Base-by-base conservation (phyloP, 2,888 invertebrate genomes). In the Mythimna loreyi region DNA sequence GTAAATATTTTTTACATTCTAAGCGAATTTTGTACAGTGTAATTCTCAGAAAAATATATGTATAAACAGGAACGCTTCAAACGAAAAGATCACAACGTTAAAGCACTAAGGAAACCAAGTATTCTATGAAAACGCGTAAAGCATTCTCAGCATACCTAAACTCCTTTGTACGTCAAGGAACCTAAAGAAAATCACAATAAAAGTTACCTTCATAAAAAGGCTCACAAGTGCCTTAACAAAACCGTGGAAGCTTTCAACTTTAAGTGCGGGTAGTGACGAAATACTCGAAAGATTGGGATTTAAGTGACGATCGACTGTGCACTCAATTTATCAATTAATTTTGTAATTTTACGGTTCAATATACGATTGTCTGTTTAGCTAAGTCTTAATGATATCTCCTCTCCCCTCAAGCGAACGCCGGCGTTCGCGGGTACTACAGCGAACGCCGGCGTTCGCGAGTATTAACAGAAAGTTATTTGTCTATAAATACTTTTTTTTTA, bases 181-280 rank as follows among this genome's bases (percentile, higher is more conserved):
- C 40, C n/a, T 36, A 53, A 57, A 53, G 60, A 66, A 78, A 73
- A 67, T 61, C 53, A 66, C 66, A 67, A 66, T 66, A 62, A 61
- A 55, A 67, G 57, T 52, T 36, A 65, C 59, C 73, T 64, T 47
- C 52, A 47, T 40, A 73, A 59, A 74, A 77, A 19, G 50, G 25
- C 45, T 43, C 45, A 52, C 71, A 77, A 72, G 67, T 73, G 57
- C 71, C 78, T 81, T 75, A 70, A 68, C 66, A 72, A 71, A 80
- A 77, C 45, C 47, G 53, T 45, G 43, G 49, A 67, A 59, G 76
- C 82, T 84, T 79, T 82, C 67, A 81, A 79, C 66, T 63, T 64
- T 72, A 72, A 84, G 71, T 81, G 74, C 52, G 50, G 50, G 62
- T 82, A 84, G 67, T 79, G 67, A 68, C 67, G 63, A 77, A 81